Evolutionary conservation across 1,140 invertebrate genomes (phyloP).

Genomic region (Saxidomus purpurata): DNA sequence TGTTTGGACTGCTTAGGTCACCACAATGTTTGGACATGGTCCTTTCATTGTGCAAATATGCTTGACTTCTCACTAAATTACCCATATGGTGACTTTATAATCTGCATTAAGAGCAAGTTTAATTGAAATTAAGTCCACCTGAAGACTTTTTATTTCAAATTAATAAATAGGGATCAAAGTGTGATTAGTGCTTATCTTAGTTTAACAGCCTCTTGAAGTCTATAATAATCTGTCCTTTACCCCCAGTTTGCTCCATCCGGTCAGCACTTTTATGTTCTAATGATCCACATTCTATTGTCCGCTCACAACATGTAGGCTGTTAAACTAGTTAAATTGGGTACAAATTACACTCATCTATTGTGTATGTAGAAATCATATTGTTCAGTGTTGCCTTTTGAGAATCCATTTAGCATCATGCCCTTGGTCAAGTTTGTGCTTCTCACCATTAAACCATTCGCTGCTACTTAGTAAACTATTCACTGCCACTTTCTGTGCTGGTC

Average conservation of each 20-base stretch:
- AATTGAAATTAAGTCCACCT: slow-evolving; percentile 51
- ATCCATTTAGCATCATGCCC: neutral
- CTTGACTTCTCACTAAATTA: slow-evolving; percentile 29
- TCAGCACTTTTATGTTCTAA: slow-evolving; percentile 33
- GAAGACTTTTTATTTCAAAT: slow-evolving; percentile 31
- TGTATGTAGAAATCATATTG: slow-evolving; percentile 31
- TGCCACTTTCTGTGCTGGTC: neutral
- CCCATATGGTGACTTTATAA: slow-evolving; percentile 53
- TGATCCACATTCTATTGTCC: slow-evolving; percentile 14
- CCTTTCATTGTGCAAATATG: neutral
- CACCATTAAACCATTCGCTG: slow-evolving; percentile 13
- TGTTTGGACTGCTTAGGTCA: neutral
- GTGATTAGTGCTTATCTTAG: slow-evolving; percentile 27
- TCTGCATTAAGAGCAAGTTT: slow-evolving; percentile 21
- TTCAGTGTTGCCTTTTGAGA: slow-evolving; percentile 18
- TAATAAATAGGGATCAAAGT: slow-evolving; percentile 52
- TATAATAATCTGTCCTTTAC: slow-evolving; percentile 31
- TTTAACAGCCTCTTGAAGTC: slow-evolving; percentile 41
- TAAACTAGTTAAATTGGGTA: neutral
- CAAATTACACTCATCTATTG: neutral
- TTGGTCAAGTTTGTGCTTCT: neutral
- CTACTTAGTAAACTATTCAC: slow-evolving; percentile 39
- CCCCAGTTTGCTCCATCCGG: neutral
- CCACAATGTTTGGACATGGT: neutral
- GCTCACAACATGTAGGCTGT: neutral